Percentiles rank a stretch among this genome's conserved stretches.
Conservation (phyloP, 2,888 invertebrate species). For the Drosophila affinis region DNA sequence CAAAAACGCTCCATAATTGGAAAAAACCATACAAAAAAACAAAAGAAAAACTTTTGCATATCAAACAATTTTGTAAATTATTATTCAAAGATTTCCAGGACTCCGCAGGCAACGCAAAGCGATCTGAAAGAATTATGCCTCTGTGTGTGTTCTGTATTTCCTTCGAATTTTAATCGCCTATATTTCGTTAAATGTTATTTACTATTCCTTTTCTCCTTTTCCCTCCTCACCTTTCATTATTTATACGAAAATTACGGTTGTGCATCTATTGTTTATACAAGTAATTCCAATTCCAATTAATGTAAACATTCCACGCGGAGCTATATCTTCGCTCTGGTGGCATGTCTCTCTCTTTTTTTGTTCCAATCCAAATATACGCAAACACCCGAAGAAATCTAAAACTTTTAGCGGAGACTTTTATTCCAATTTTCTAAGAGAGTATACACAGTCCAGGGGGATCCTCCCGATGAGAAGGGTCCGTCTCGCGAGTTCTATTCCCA, state of each 20-base stretch:
- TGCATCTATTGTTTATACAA: neutral
- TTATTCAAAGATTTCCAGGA: constrained; percentile 25
- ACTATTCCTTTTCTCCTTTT: neutral
- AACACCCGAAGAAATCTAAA: neutral
- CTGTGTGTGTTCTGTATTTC: neutral
- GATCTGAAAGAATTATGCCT: constrained; percentile 7
- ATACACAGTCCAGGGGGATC: no score
- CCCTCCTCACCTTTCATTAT: neutral
- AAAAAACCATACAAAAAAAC: neutral
- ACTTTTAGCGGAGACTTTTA: no score
- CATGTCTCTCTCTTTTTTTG: constrained; percentile 21
- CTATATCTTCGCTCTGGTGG: constrained; percentile 22
- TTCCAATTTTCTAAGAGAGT: no score
- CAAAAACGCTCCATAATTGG: neutral
- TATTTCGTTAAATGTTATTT: constrained; percentile 27
- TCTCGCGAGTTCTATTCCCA: no score
- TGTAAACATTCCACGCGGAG: constrained; percentile 37
- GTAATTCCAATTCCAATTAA: constrained; percentile 17
- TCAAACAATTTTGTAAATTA: constrained; percentile 49
- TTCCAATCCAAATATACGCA: constrained; percentile 11
- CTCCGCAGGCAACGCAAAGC: neutral
- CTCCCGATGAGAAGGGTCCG: no score
- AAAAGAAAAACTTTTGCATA: constrained; percentile 10
- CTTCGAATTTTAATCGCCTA: constrained; percentile 1
- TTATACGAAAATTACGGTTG: neutral